phyloP scores from a whole-genome alignment of 2,113 vertebrate species.

The Pygoscelis antarcticus region DNA sequence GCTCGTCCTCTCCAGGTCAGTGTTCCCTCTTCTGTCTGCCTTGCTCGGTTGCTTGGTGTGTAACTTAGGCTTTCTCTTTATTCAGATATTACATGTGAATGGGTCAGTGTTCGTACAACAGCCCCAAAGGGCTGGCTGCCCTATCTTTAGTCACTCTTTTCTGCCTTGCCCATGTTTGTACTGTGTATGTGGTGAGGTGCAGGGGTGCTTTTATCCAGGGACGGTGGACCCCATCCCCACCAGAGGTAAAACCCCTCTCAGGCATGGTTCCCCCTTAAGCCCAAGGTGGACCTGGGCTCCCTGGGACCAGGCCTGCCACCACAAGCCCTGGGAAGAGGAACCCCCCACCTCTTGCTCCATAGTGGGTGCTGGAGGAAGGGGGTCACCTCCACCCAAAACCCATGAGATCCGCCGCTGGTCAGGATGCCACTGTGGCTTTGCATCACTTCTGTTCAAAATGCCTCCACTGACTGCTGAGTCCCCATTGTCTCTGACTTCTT shows the following conservation, averaged over 20 bases:
- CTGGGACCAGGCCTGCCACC: background rate
- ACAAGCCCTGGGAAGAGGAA: background rate
- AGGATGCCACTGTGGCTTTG: background rate
- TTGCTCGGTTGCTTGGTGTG: background rate
- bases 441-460: background rate
- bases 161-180: background rate
- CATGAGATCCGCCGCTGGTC: background rate
- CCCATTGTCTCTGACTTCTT: background rate
- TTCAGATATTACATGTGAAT: background rate
- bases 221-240: background rate
- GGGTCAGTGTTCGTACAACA: background rate
- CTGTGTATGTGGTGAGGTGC: fast-evolving
- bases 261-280: fast-evolving
- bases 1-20: background rate
- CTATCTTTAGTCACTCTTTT: background rate
- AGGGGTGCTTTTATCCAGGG: background rate
- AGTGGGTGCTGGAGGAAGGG: background rate
- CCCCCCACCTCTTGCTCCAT: background rate
- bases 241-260: background rate
- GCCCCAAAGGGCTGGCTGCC: background rate
- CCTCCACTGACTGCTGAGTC: background rate
- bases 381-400: fast-evolving
- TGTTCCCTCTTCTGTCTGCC: background rate
- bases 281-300: fast-evolving
- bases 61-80: background rate